phyloP scores from a whole-genome alignment of 2,113 vertebrate genomes.

The Hipposideros armiger region DNA sequence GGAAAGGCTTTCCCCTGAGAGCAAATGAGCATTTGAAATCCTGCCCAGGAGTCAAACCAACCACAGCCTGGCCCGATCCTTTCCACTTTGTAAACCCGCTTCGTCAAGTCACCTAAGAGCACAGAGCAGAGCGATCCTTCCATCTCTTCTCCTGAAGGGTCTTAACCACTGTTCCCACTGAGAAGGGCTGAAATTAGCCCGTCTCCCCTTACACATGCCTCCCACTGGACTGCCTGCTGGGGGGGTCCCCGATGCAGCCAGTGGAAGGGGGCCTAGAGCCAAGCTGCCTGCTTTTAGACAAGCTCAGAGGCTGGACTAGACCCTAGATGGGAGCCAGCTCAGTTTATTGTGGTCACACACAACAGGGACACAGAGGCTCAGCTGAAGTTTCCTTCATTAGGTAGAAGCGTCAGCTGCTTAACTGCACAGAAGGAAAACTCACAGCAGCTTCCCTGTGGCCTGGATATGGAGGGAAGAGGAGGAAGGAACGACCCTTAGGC shows the following conservation, averaged over 20 bases:
- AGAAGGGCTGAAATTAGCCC: neutral
- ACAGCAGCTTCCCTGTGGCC: neutral
- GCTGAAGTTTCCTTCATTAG: neutral
- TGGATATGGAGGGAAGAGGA: neutral
- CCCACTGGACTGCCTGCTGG: neutral
- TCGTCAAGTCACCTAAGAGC: neutral
- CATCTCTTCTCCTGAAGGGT: accelerated
- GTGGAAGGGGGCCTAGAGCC: neutral
- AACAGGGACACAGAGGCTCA: neutral
- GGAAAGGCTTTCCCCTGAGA: neutral
- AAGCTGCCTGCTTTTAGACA: neutral
- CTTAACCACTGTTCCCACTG: accelerated
- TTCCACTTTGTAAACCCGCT: neutral
- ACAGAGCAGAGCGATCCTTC: accelerated
- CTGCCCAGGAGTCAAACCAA: neutral
- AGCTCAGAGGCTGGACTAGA: neutral
- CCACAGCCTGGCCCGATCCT: neutral
- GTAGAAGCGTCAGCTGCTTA: accelerated
- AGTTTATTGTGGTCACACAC: accelerated
- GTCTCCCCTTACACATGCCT: accelerated
- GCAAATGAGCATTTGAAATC: neutral
- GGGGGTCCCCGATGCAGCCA: neutral
- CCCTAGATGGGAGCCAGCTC: accelerated
- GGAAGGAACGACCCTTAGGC: neutral
- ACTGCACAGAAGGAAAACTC: accelerated